These are phyloP conservation scores for Solea solea DNA, from an alignment of 2,113 vertebrate species.

Conservation along the genomic window DNA sequence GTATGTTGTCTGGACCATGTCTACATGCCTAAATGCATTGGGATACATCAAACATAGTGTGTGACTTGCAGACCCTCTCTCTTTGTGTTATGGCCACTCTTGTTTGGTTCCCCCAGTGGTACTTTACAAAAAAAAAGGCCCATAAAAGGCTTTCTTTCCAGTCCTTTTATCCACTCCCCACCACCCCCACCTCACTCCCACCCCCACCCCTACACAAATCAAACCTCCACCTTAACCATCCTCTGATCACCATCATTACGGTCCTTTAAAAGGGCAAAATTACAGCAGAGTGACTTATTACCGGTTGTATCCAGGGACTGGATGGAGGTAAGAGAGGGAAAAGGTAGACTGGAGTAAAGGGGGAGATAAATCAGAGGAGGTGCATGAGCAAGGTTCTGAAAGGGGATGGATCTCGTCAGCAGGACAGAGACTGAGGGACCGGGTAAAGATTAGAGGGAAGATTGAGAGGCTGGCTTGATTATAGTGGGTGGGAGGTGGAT, in stretches of 20 bases:
- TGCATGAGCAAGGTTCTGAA: conserved; percentile 30
- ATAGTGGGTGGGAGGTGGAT: conserved; percentile 21
- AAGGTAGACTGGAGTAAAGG: conserved; percentile 26
- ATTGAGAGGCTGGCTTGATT: conserved; percentile 22
- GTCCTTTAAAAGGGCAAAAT: conserved; percentile 68
- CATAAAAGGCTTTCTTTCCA: conserved; percentile 59
- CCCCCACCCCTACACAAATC: conserved; percentile 24
- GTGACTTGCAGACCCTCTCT: conserved; percentile 6
- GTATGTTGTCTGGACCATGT: too few species aligned
- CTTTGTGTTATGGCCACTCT: conserved; percentile 22
- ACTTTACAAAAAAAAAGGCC: conserved; percentile 32
- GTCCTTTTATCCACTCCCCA: conserved; percentile 36
- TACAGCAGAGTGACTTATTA: conserved; percentile 78
- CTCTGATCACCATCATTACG: conserved; percentile 65
- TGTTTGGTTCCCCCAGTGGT: not conserved
- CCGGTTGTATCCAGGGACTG: conserved; percentile 45
- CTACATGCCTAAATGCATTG: too few species aligned
- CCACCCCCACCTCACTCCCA: conserved; percentile 21
- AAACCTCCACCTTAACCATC: conserved; percentile 58
- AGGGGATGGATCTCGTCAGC: conserved; percentile 35
- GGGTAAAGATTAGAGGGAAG: conserved; percentile 40
- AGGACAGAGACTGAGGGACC: conserved; percentile 28
- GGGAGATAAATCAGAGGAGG: conserved; percentile 35
- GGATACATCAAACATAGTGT: conserved; percentile 16
- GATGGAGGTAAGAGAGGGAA: conserved; percentile 38